Conservation (phyloP, 2,888 invertebrate genomes). For the Anoplius nigerrimus region DNA sequence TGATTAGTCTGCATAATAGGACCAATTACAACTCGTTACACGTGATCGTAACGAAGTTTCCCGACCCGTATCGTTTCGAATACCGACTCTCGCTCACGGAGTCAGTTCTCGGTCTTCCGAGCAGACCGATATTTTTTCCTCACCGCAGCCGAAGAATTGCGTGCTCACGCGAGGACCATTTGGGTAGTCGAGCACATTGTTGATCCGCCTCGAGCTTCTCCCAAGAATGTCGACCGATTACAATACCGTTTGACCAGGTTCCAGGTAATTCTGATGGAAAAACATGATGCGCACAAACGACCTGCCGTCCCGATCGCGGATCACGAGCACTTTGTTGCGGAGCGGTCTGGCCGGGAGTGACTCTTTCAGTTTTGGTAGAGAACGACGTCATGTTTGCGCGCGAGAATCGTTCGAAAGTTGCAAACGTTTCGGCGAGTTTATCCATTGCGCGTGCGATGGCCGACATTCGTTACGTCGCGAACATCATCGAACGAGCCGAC, state of each 20-base stretch:
- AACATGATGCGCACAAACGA: slow-evolving; percentile 42
- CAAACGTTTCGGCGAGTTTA: not conserved
- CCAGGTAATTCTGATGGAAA: slow-evolving; percentile 41
- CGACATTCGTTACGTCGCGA: too few species aligned
- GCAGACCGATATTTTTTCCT: too few species aligned
- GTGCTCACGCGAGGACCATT: too few species aligned
- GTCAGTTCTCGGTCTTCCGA: too few species aligned
- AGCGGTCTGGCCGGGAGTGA: slow-evolving; percentile 40
- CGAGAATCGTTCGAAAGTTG: slow-evolving; percentile 32
- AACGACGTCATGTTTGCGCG: slow-evolving; percentile 21
- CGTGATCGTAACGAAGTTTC: too few species aligned
- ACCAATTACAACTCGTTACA: too few species aligned
- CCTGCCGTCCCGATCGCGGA: slow-evolving; percentile 35
- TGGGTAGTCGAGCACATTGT: slow-evolving; percentile 4
- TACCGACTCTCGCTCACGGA: too few species aligned
- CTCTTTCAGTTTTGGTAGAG: slow-evolving; percentile 9
- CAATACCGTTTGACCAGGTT: slow-evolving; percentile 22
- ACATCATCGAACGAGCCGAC: too few species aligned
- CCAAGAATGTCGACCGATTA: slow-evolving; percentile 44
- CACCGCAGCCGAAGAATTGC: too few species aligned
- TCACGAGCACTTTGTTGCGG: slow-evolving; percentile 32
- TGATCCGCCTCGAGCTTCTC: slow-evolving; percentile 13
- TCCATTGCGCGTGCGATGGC: too few species aligned
- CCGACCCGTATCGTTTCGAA: too few species aligned
- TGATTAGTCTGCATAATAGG: too few species aligned